Evolutionary conservation across 2,113 vertebrate genomes (phyloP), one percentile per base, ranked within the genome.

Genomic region (Calyptommatus sinebrachiatus): DNA sequence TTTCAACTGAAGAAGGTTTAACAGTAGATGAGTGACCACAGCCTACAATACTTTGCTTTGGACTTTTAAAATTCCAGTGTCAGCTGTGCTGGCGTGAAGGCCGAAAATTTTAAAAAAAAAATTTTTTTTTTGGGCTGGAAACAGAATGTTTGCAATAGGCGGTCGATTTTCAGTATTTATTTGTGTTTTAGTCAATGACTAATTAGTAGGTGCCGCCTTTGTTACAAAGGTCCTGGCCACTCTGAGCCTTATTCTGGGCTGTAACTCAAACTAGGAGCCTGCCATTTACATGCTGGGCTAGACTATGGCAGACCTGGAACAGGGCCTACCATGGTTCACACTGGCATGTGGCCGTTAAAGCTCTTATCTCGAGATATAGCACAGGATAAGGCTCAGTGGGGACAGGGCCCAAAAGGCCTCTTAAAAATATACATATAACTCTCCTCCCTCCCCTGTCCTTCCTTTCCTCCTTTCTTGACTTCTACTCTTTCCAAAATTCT

Each of bases 161-260:
- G 24, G 57, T 16, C 89, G 91, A 85, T 82, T 88, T 94, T 94
- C 93, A 91, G 87, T 98, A 97, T 97, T 99, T 99, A 99, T 97
- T 96, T 97, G 96, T 97, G 95, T 95, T 97, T 97, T 98, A 98
- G 97, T 99, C 98, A 96, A 95, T 98, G 97, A 99, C 97, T 98
- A 98, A 98, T 97, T 93, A 96, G 96, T 96, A 96, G 91, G 94
- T 95, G 97, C 98, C 98, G 97, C 96, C 95, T 97, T 96, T 95
- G 96, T 97, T 41, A 41, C 35, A 41, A 41, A 41, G 35, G 35
- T 41, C 35, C 35, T 41, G 35, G 5, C 35, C 3, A 41, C 35
- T 4, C 35, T 41, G 35, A 41, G 35, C 35, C 35, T 41, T 41
- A 41, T 41, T 41, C 35, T 41, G 35, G 35, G 35, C 35, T 41